Conservation (phyloP, 1,140 invertebrate genomes). For the Agrypnia vestita region DNA sequence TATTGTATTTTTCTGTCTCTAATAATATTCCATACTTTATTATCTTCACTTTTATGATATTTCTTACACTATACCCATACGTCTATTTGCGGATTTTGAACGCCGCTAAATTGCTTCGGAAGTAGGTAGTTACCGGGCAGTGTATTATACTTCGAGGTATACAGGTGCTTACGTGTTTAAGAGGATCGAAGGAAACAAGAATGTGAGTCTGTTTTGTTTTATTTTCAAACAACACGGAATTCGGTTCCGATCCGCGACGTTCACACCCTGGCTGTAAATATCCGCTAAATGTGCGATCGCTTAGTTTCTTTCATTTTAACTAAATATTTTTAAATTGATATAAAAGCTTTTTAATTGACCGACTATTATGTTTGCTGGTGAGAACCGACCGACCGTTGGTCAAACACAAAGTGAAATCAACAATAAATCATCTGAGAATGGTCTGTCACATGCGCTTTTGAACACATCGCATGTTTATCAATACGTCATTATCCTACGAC, state of each 20-base stretch:
- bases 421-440: constrained; percentile 27
- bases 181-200: constrained; percentile 10
- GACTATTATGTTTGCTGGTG: background rate
- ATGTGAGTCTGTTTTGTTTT: background rate
- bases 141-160: background rate
- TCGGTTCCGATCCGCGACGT: constrained; percentile 3
- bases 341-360: background rate
- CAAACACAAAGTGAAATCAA: background rate
- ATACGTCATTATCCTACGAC: constrained; percentile 29
- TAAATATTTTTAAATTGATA: background rate
- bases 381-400: background rate
- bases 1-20: background rate
- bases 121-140: background rate
- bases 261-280: constrained; percentile 18
- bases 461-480: background rate
- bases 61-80: background rate
- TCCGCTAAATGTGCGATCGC: background rate
- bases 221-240: constrained; percentile 5
- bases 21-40: constrained; percentile 2
- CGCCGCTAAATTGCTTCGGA: background rate
- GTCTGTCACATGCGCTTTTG: background rate
- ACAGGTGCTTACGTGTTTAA: background rate
- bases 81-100: background rate
- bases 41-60: background rate
- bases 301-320: background rate